These are phyloP conservation scores for Darevskia mixta DNA, from an alignment of 2,797 vertebrate species.

Conservation along the genomic window DNA sequence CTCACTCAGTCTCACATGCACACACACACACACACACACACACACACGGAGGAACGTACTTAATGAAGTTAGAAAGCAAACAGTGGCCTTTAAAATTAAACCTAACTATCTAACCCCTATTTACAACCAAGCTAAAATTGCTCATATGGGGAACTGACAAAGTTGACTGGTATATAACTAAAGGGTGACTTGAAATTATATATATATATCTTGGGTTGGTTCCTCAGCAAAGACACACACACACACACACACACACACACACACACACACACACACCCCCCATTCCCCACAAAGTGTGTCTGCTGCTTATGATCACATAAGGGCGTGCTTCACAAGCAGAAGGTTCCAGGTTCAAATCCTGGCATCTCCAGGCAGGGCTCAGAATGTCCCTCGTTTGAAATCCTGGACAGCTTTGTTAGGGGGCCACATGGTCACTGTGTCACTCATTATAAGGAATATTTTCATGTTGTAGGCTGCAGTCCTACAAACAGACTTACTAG, in stretches of 20 bases:
- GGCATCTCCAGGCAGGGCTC: no score
- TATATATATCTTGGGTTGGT: background rate
- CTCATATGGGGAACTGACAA: constrained; percentile 10
- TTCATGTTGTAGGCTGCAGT: no score
- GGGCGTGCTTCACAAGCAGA: no score
- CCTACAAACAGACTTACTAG: no score
- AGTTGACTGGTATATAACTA: background rate
- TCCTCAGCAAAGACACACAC: background rate
- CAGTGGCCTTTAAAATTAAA: background rate
- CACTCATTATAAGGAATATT: no score
- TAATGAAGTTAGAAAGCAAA: constrained; percentile 12
- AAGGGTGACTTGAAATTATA: background rate
- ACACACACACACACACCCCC: background rate
- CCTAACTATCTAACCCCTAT: constrained; percentile 9
- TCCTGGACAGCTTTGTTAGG: no score
- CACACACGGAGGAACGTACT: background rate
- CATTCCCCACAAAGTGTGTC: no score
- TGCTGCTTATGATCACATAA: background rate
- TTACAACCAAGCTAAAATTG: constrained; percentile 25
- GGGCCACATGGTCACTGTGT: no score
- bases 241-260: background rate
- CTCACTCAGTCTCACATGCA: background rate
- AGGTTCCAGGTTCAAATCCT: no score
- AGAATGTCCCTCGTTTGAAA: no score
- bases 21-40: background rate